Evolutionary conservation across 2,888 invertebrate genomes (phyloP), one percentile per base, ranked within the genome.

Genomic region (Agrotis clavis): DNA sequence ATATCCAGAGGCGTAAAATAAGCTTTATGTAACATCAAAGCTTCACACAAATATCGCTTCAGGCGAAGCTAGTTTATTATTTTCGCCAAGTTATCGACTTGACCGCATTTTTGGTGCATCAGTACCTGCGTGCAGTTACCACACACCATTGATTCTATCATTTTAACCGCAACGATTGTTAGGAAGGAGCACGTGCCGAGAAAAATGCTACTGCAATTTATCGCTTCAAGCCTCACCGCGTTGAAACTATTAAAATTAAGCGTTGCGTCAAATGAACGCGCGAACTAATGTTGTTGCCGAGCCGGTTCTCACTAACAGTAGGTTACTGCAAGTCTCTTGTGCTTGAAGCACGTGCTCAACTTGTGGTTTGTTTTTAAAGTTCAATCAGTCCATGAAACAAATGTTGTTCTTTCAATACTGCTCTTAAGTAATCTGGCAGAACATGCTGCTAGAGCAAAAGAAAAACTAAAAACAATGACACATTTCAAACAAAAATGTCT

Each of bases 151-250:
- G 90, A 89, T 90, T 88, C 82, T 87, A 89, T 87, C 86, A 76
- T 75, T 86, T 75, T 74, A 80, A 62, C 74, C 67, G 76, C 85
- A 82, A 79, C 74, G 63, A 68, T 66, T 77, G 78, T 78, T 70
- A 71, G 75, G 82, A 84, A 84, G 84, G 83, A 73, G 86, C 89
- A 89, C 87, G 88, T 83, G 87, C 86, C 86, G 84, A 89, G 91
- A 92, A 91, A 91, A 92, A 86, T 88, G 76, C 86, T 89, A 82
- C 84, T 82, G 86, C 87, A 92, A 93, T 92, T 86, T 81, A 70
- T 71, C 81, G 87, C 85, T 79, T 89, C 91, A 90, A 90, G 92
- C 90, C 83, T 90, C 89, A 92, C 84, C 88, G 90, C 88, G 74
- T 89, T 89, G 87, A 87, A 90, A 89, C 83, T 90, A 89, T 88